Conservation (phyloP, 2,797 vertebrate species). For the Mormyrops attenuatus region DNA sequence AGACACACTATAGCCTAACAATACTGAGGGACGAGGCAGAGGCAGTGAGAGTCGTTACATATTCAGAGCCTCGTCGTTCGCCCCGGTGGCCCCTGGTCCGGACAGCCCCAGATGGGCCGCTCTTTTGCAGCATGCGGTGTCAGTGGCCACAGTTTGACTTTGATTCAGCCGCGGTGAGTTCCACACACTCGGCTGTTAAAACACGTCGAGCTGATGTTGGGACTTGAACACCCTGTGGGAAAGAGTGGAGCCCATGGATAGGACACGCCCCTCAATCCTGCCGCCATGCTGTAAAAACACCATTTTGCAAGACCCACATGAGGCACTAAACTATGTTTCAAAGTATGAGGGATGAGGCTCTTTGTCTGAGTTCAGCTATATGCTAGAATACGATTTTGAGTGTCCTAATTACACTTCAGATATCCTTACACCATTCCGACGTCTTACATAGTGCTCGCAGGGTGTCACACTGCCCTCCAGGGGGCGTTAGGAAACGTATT, state of each 20-base stretch:
- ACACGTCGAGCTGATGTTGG: conserved; percentile 60
- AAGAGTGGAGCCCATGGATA: conserved; percentile 50
- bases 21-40: conserved; percentile 27
- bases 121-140: conserved; percentile 49
- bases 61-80: conserved; percentile 66
- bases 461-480: background rate
- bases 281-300: background rate
- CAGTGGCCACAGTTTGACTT: conserved; percentile 58
- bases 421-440: background rate
- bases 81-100: conserved; percentile 61
- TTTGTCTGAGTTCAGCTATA: background rate
- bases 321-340: background rate
- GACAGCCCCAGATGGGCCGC: conserved; percentile 60
- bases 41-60: conserved; percentile 63
- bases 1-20: background rate
- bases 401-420: background rate
- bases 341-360: background rate
- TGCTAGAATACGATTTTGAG: background rate
- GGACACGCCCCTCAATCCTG: conserved; percentile 38
- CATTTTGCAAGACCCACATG: background rate
- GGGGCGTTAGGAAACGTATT: background rate
- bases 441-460: background rate
- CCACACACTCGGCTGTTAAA: conserved; percentile 62
- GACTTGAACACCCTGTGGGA: conserved; percentile 65
- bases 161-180: conserved; percentile 64